These are phyloP conservation scores for Cepaea nemoralis DNA, from an alignment of 1,140 invertebrate genomes.

Conservation along the genomic window DNA sequence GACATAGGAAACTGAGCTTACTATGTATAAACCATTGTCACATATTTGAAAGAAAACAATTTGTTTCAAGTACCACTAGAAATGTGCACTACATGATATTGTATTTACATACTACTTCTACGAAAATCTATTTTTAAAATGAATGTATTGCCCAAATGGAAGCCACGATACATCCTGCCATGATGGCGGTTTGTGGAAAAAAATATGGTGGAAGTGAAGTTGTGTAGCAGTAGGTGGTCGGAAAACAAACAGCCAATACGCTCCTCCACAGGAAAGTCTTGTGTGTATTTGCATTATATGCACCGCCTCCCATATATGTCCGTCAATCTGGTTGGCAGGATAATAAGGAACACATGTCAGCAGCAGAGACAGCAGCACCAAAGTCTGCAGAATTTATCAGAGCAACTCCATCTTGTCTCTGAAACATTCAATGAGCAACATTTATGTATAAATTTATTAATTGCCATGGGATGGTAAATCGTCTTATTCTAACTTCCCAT, in stretches of 20 bases:
- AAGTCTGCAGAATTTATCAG: not conserved
- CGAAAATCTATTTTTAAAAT: not conserved
- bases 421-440: too few species aligned
- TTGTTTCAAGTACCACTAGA: not conserved
- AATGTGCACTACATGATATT: not conserved
- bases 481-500: too few species aligned
- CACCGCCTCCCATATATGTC: not conserved
- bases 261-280: not conserved
- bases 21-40: too few species aligned
- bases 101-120: not conserved
- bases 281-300: not conserved
- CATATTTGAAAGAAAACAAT: too few species aligned
- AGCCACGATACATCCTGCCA: conserved; percentile 23
- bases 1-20: too few species aligned
- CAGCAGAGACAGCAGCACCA: not conserved
- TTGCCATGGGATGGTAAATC: too few species aligned
- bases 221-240: not conserved
- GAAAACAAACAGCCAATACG: not conserved
- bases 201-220: not conserved
- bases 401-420: too few species aligned
- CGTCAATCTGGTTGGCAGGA: not conserved
- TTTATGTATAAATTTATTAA: too few species aligned
- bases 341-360: not conserved
- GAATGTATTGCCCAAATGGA: conserved; percentile 25
- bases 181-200: not conserved